Conservation (phyloP, 2,888 invertebrate genomes). For the Xanthia togata region DNA sequence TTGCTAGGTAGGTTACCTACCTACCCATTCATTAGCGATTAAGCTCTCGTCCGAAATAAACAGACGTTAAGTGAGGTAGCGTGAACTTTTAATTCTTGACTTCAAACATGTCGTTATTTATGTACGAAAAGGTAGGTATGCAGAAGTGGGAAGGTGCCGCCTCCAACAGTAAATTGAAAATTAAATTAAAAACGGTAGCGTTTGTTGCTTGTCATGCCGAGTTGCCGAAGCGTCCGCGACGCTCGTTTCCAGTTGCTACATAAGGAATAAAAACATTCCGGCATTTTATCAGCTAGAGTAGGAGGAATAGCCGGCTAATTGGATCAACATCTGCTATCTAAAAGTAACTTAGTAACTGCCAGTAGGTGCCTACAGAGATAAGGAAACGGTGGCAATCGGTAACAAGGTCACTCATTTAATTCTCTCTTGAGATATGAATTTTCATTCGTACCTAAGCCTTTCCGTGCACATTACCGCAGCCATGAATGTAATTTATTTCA, state of each 20-base stretch:
- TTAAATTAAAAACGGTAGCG: conserved; percentile 73
- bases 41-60: conserved; percentile 52
- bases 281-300: conserved; percentile 70
- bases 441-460: conserved; percentile 43
- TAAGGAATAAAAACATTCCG: conserved; percentile 73
- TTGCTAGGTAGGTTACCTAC: not conserved
- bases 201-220: conserved; percentile 71
- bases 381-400: conserved; percentile 27
- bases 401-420: conserved; percentile 56
- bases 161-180: conserved; percentile 73
- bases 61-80: conserved; percentile 54
- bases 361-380: conserved; percentile 29
- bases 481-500: conserved; percentile 47
- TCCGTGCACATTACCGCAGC: conserved; percentile 36
- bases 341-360: conserved; percentile 32
- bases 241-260: conserved; percentile 62
- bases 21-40: conserved; percentile 43
- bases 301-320: conserved; percentile 69
- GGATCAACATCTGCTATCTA: conserved; percentile 69
- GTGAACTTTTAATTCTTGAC: conserved; percentile 65
- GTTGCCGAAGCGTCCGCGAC: conserved; percentile 64
- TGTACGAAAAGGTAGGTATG: conserved; percentile 64
- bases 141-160: conserved; percentile 58
- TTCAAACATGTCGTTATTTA: conserved; percentile 67
- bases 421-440: conserved; percentile 60